Conservation (phyloP, 2,113 vertebrate genomes). For the Bubo blakistoni region DNA sequence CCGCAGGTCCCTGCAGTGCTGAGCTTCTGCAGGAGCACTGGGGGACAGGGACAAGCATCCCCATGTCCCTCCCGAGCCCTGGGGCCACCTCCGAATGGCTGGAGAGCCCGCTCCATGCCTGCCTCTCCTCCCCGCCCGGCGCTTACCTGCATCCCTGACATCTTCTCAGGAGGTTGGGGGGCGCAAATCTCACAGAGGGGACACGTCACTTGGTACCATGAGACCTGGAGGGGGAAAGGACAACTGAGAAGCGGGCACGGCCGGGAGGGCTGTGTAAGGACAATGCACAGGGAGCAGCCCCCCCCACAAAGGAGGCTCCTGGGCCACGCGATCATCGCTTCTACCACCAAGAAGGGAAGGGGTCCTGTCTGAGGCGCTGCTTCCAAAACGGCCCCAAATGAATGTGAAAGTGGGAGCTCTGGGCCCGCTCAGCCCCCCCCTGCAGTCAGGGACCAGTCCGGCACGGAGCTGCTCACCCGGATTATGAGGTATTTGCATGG, state of each 20-base stretch:
- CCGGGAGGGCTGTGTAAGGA: fast-evolving
- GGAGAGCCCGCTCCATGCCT: not conserved
- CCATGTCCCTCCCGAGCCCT: fast-evolving
- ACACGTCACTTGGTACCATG: constrained; percentile 73
- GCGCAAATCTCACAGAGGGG: constrained; percentile 61
- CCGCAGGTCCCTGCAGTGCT: fast-evolving
- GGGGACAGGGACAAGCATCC: not conserved
- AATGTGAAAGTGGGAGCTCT: fast-evolving
- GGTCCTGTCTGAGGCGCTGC: not conserved
- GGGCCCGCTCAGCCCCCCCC: not conserved
- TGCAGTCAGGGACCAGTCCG: fast-evolving
- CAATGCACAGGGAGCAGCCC: not conserved
- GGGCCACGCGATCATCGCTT: fast-evolving
- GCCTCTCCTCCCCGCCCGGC: fast-evolving
- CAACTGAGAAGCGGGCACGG: fast-evolving
- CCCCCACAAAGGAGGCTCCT: fast-evolving
- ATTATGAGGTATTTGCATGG: not conserved
- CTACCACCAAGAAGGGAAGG: not conserved
- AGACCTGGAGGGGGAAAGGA: constrained; percentile 35
- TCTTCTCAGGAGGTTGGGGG: constrained; percentile 65
- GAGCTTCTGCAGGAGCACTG: not conserved
- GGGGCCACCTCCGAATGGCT: not conserved
- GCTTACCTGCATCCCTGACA: constrained; percentile 78
- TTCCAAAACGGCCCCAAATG: fast-evolving
- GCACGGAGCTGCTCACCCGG: fast-evolving